phyloP scores from a whole-genome alignment of 2,113 vertebrate genomes.

The Oxygymnocypris stewartii region DNA sequence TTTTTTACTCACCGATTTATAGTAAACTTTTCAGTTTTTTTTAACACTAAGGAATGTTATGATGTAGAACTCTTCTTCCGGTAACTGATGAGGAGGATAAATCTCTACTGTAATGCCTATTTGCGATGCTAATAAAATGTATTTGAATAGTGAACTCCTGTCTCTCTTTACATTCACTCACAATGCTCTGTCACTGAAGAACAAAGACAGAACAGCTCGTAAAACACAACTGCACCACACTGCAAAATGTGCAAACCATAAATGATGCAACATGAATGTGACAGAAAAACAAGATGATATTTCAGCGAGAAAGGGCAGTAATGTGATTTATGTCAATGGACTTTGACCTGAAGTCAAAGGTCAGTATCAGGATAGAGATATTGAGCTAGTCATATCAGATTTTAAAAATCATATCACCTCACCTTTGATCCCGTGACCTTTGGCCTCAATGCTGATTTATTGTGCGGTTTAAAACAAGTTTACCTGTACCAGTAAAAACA shows the following conservation, averaged over 20 bases:
- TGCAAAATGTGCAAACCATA: background rate
- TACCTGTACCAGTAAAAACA: background rate
- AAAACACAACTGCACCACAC: background rate
- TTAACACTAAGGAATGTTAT: conserved; percentile 11
- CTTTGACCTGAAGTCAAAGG: conserved; percentile 18
- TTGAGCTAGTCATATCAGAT: background rate
- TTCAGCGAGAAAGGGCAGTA: background rate
- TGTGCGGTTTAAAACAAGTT: background rate
- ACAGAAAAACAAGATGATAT: background rate
- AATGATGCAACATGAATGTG: background rate
- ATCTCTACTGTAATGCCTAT: conserved; percentile 52
- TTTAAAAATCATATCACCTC: background rate
- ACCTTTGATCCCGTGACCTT: background rate
- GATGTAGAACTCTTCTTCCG: background rate
- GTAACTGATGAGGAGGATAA: conserved; percentile 41
- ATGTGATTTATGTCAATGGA: background rate
- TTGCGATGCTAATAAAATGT: conserved; percentile 68
- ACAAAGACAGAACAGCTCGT: background rate
- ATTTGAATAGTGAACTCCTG: conserved; percentile 50
- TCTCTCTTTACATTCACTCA: conserved; percentile 14
- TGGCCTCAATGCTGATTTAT: background rate
- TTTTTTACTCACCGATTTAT: background rate
- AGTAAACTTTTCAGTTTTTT: background rate
- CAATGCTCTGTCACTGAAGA: background rate
- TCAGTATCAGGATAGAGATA: background rate